Base-by-base conservation (phyloP, 2,113 vertebrate genomes). In the Mormyrus iriodes region DNA sequence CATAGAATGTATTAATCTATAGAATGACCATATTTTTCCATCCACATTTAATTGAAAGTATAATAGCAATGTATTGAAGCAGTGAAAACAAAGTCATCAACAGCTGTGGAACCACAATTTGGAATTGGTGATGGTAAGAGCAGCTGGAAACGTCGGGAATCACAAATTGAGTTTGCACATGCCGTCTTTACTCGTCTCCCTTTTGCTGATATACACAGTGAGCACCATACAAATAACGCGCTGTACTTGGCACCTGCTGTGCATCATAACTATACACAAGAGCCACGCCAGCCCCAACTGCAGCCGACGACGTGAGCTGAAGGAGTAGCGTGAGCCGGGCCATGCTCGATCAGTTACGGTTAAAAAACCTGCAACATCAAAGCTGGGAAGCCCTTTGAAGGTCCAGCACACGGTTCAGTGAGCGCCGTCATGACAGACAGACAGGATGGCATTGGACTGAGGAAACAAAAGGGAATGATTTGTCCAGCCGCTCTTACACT, bases 321-420 rank as follows among this genome's bases (percentile, higher is more conserved):
- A 89, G 82, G 61, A 86, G 52, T 89, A 88, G 73, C 88, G 89
- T 90, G 88, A 89, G 51, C 76, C 88, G 73, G 49, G 44, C 42
- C 85, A 90, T 90, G 49, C 79, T 91, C 92, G 93, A 95, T 94
- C 92, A 88, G 86, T 9, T 86, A n/a, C 51, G 17, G 24, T 90
- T 92, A 90, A 86, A 90, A 89, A 73, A 93, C 89, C 91, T 85
- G 91, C 92, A 90, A 92, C 91, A 93, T 95, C 92, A 95, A 95
- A 95, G 94, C 90, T 55, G 69, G 2, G 24, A 76, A 89, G 89
- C 86, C 90, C 42, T 95, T 94, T 94, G 94, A 95, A 93, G 93
- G 91, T 89, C 85, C 89, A 86, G 49, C 92, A 91, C 92, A 91
- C 27, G 69, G 90, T 86, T 90, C 83, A 52, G 89, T 90, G 85